Evolutionary conservation across 2,113 vertebrate genomes (phyloP).

Genomic region (Grammomys dolichurus): DNA sequence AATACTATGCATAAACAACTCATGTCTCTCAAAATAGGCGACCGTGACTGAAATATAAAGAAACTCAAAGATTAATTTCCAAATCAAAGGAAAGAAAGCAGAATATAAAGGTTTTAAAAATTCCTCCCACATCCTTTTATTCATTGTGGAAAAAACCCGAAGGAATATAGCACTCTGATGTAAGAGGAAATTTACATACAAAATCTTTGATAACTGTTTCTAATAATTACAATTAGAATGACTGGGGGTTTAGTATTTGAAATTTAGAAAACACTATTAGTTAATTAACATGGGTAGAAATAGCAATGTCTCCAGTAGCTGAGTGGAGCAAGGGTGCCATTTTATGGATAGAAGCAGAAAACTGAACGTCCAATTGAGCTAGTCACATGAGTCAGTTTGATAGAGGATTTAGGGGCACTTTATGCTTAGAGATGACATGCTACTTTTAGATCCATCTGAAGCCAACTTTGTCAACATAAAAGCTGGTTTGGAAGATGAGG

Average conservation of each 20-base stretch:
- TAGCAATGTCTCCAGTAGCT: background rate
- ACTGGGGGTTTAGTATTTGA: background rate
- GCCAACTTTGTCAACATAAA: constrained; percentile 6
- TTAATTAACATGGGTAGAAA: background rate
- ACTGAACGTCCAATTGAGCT: background rate
- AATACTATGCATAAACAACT: constrained; percentile 39
- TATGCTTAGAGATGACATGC: background rate
- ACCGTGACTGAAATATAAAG: background rate
- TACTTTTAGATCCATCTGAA: background rate
- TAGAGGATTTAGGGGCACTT: background rate
- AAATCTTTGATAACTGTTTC: constrained; percentile 9
- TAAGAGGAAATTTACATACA: background rate
- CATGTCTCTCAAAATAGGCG: background rate
- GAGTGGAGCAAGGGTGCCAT: background rate
- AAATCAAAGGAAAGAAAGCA: constrained; percentile 48
- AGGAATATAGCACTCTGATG: background rate
- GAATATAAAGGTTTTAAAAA: constrained; percentile 25
- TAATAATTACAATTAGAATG: background rate
- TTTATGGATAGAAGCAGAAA: background rate
- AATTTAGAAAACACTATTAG: constrained; percentile 14
- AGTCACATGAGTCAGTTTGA: background rate
- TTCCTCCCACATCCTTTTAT: background rate
- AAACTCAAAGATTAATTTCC: constrained; percentile 20
- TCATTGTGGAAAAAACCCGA: background rate
- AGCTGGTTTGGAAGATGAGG: background rate